Conservation (phyloP, 2,113 vertebrate genomes). For the Cryptotis parvus region DNA sequence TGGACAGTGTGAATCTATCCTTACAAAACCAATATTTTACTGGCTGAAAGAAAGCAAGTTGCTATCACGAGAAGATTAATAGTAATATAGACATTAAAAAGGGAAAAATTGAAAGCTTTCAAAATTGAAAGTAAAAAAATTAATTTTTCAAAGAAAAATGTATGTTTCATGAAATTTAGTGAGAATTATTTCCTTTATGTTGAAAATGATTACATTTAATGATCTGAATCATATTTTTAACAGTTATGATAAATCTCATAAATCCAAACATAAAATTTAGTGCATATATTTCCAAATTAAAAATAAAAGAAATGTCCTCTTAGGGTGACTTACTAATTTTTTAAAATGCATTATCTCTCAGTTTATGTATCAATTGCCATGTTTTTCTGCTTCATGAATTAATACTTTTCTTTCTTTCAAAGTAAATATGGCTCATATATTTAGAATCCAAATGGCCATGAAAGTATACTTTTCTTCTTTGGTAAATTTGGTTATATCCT, state of each 20-base stretch:
- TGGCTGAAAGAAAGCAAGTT: slow-evolving; percentile 71
- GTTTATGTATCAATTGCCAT: slow-evolving; percentile 49
- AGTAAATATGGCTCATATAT: slow-evolving; percentile 53
- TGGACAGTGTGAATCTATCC: slow-evolving; percentile 20
- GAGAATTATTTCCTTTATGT: slow-evolving; percentile 79
- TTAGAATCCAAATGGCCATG: slow-evolving; percentile 57
- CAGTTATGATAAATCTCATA: slow-evolving; percentile 80
- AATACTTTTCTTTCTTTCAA: slow-evolving; percentile 26
- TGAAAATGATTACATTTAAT: slow-evolving; percentile 86
- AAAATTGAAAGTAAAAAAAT: slow-evolving; percentile 71
- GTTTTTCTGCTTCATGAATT: slow-evolving; percentile 33
- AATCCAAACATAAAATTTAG: slow-evolving; percentile 81
- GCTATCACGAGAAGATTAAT: slow-evolving; percentile 44
- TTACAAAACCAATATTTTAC: slow-evolving; percentile 20
- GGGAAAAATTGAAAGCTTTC: slow-evolving; percentile 66
- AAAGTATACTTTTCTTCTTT: slow-evolving; percentile 54
- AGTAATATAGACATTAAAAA: slow-evolving; percentile 63
- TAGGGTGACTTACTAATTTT: slow-evolving; percentile 43
- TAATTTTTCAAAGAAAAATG: slow-evolving; percentile 71
- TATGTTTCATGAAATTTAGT: slow-evolving; percentile 74
- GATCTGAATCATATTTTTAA: slow-evolving; percentile 86
- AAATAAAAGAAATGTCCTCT: slow-evolving; percentile 61
- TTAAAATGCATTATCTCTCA: slow-evolving; percentile 36
- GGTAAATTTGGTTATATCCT: background rate
- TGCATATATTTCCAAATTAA: slow-evolving; percentile 67